Evolutionary conservation across 2,797 vertebrate genomes (phyloP), one percentile per base, ranked within the genome.

Genomic region (Harpagifer antarcticus): DNA sequence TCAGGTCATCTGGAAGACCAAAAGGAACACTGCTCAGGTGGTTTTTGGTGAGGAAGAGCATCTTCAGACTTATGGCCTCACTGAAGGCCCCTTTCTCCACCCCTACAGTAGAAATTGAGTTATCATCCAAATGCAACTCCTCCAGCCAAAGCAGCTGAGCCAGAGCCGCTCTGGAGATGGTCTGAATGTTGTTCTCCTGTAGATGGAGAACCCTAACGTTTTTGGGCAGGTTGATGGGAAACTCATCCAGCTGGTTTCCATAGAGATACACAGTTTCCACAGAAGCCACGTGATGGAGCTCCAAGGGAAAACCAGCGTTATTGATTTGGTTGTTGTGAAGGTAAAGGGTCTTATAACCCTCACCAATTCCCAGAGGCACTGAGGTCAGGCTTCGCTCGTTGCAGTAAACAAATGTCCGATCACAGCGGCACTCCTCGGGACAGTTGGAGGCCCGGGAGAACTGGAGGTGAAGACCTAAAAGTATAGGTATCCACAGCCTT

Each of bases 281-380:
- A 0, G 97, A 98, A 82, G 95, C 95, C 55, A 99, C 95, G 0
- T 92, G 95, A 92, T 97, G 97, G 87, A 98, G 94, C 88, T 97
- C 97, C 45, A 95, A 80, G 60, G 98, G 98, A 92, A 98, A 97
- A 81, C 96, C 97, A 89, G 97, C 97, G 83, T 97, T 98, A 93
- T 97, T 97, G 95, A 99, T 98, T 95, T 96, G 96, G 96, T 99
- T 99, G 93, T 99, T 98, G 91, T 99, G 97, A 93, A 98, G 96
- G 95, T 98, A 99, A 90, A 99, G 97, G 68, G 97, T 97, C 76
- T 96, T 97, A 86, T 97, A 97, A 90, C 97, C 97, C 95, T 98
- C 97, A 13, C 97, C 96, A 76, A 99, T 96, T 91, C 97, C 97
- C 94, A 96, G 94, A 95, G 98, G 97, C 95, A 98, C 97, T 94